Percentiles rank a stretch among this genome's conserved stretches.
Conservation (phyloP, 2,113 vertebrate species). For the Anarhynchus alexandrinus region DNA sequence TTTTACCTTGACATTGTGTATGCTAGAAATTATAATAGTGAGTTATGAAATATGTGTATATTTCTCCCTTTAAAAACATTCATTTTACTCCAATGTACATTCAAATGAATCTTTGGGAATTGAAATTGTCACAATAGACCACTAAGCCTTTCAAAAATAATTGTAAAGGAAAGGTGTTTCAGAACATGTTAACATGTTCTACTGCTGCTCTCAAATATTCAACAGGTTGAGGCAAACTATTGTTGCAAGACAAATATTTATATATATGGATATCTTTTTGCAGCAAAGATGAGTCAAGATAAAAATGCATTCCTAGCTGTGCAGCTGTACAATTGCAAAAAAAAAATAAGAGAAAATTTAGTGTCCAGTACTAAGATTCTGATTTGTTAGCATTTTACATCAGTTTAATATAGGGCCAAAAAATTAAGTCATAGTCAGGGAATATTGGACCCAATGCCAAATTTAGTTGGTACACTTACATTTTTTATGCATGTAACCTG, state of each 20-base stretch:
- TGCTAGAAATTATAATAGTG: background rate
- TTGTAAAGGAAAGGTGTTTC: background rate
- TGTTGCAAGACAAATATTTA: background rate
- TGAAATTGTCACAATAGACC: background rate
- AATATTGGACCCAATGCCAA: background rate
- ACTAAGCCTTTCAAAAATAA: background rate
- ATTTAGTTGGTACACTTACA: background rate
- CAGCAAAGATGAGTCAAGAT: background rate
- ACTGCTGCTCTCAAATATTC: background rate
- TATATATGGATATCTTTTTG: background rate
- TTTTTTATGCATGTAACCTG: background rate
- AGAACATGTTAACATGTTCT: background rate
- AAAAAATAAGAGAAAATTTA: background rate
- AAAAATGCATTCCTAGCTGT: background rate
- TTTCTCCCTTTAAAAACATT: background rate
- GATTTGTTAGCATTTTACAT: background rate
- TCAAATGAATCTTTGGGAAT: background rate
- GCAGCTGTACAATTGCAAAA: background rate
- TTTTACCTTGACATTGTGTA: background rate
- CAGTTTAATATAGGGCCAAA: background rate
- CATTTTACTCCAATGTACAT: background rate
- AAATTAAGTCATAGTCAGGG: background rate
- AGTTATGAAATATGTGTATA: background rate
- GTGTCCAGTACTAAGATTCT: background rate
- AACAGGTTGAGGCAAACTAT: background rate